These are phyloP conservation scores for Stigmatopora nigra DNA, from an alignment of 2,113 vertebrate species.

Conservation along the genomic window DNA sequence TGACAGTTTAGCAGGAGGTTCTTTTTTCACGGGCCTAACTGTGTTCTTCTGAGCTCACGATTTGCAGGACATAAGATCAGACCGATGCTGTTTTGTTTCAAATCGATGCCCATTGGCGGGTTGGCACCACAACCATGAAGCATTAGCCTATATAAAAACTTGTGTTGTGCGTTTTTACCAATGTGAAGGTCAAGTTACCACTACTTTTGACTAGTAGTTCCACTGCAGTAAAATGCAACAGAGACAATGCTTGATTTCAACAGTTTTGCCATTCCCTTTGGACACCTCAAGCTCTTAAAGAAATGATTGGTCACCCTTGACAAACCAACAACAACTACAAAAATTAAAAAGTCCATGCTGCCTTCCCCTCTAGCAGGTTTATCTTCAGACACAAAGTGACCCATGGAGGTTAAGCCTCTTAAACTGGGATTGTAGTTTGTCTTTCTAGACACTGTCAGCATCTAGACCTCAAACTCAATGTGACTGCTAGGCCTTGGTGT, in stretches of 20 bases:
- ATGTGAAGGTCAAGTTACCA: constrained; percentile 13
- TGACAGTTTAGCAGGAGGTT: constrained; percentile 9
- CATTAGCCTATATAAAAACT: neutral
- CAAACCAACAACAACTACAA: neutral
- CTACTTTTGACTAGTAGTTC: constrained; percentile 3
- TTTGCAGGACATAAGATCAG: too few relatives aligned
- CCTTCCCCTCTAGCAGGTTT: neutral
- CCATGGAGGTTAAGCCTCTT: neutral
- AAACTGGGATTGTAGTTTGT: neutral
- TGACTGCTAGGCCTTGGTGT: neutral
- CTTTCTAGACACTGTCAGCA: neutral
- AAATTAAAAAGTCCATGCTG: neutral
- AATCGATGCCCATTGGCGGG: too few relatives aligned
- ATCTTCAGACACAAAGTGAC: neutral
- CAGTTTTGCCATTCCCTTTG: neutral
- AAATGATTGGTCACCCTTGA: neutral
- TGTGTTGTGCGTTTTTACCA: neutral
- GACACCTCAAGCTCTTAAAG: neutral
- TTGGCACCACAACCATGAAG: too few relatives aligned
- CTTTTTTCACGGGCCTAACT: constrained; percentile 5
- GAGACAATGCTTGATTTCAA: neutral
- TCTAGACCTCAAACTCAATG: neutral
- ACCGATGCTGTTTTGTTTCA: too few relatives aligned
- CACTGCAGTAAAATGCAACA: constrained; percentile 3
- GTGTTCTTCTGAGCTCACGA: neutral